Evolutionary conservation across 2,888 invertebrate species (phyloP).

Genomic region (Tenthredo amoena): DNA sequence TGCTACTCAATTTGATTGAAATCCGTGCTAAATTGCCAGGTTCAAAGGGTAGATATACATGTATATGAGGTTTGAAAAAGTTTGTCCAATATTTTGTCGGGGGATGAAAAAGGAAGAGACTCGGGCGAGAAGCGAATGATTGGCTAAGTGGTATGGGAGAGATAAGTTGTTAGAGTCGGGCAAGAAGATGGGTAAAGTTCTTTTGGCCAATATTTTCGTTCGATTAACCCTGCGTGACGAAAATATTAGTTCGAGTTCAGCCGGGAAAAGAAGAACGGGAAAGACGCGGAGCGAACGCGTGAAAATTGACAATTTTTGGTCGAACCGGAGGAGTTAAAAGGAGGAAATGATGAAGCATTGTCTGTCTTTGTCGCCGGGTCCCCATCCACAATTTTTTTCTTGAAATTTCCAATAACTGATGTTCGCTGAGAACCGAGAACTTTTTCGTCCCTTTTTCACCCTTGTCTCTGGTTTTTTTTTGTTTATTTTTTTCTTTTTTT

Average conservation of each 20-base stretch:
- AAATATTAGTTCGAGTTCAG: conserved; percentile 32
- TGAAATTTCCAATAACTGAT: conserved; percentile 7
- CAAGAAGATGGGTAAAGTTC: conserved; percentile 21
- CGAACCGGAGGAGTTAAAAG: conserved; percentile 1
- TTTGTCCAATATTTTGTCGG: background rate
- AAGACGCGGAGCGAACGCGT: background rate
- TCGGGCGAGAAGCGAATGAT: background rate
- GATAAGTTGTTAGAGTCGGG: background rate
- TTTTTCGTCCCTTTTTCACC: background rate
- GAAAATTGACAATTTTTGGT: conserved; percentile 36
- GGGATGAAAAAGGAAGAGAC: background rate
- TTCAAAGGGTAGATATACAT: background rate
- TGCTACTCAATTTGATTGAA: background rate
- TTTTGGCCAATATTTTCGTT: conserved; percentile 41
- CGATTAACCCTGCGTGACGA: conserved; percentile 31
- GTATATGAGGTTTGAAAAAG: background rate
- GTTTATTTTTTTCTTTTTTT: background rate
- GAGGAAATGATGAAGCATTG: conserved; percentile 31
- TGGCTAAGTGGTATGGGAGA: conserved; percentile 12
- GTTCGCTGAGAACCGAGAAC: conserved; percentile 4
- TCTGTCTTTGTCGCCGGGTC: conserved; percentile 9
- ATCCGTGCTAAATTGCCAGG: background rate
- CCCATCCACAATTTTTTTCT: background rate
- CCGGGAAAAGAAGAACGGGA: background rate
- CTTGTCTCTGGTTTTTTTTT: background rate